Conservation (phyloP, 2,797 vertebrate species). For the Alca torda region DNA sequence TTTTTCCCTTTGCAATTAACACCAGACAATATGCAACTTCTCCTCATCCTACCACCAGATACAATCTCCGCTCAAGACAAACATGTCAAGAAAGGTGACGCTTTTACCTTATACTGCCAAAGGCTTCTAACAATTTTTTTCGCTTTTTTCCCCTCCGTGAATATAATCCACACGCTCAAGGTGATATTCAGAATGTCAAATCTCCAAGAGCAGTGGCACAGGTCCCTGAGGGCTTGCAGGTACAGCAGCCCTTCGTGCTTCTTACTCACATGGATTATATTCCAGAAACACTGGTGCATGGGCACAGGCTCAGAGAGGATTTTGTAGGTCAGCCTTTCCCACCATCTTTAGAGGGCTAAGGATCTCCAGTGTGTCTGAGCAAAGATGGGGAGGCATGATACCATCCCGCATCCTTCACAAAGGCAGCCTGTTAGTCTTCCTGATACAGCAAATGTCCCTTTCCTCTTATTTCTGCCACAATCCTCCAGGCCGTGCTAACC, state of each 20-base stretch:
- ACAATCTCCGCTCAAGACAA: background rate
- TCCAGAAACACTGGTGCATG: background rate
- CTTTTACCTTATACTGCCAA: background rate
- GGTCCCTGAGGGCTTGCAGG: background rate
- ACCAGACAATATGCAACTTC: background rate
- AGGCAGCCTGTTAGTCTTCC: background rate
- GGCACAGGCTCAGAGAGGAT: background rate
- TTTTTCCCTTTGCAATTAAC: slow-evolving; percentile 63
- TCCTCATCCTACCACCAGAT: background rate
- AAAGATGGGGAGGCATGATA: background rate
- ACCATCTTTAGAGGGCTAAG: background rate
- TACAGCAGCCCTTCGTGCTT: background rate
- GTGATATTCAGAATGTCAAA: background rate
- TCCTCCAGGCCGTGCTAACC: background rate
- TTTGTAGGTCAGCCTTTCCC: background rate
- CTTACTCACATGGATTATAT: background rate
- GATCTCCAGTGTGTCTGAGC: background rate
- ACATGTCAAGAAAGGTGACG: slow-evolving; percentile 17
- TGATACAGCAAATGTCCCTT: background rate
- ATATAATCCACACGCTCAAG: background rate
- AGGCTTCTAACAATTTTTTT: background rate
- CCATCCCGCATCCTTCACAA: background rate
- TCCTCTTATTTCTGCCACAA: background rate
- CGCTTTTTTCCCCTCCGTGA: background rate
- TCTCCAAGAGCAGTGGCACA: background rate